These are phyloP conservation scores for Aphis gossypii DNA, from an alignment of 1,140 invertebrate genomes.

Conservation along the genomic window DNA sequence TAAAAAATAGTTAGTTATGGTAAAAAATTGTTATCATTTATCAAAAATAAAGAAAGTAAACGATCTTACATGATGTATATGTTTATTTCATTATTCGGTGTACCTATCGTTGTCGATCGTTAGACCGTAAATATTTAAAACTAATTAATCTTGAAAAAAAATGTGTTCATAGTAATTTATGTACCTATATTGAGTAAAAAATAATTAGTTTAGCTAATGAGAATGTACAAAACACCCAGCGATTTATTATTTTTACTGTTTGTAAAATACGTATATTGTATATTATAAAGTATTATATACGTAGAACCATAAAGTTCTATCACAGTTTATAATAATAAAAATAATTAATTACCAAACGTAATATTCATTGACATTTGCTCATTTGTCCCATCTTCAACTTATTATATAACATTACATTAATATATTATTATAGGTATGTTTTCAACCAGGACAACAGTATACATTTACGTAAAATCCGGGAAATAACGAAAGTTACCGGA, in stretches of 20 bases:
- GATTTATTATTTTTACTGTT: neutral
- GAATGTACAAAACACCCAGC: too few relatives aligned
- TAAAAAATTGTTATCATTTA: too few relatives aligned
- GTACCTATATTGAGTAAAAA: too few relatives aligned
- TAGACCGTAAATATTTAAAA: neutral
- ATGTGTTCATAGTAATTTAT: neutral
- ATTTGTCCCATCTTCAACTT: neutral
- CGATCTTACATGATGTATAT: neutral
- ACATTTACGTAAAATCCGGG: neutral
- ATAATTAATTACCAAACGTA: neutral
- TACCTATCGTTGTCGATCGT: too few relatives aligned
- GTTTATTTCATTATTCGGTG: too few relatives aligned
- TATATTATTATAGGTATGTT: too few relatives aligned
- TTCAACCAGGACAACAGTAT: too few relatives aligned
- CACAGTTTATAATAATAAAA: neutral
- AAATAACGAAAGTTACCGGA: neutral
- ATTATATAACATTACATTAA: neutral
- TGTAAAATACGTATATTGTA: neutral
- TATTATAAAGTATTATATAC: too few relatives aligned
- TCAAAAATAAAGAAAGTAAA: conserved; percentile 2
- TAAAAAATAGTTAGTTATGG: too few relatives aligned
- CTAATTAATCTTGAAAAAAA: neutral
- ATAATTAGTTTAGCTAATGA: too few relatives aligned
- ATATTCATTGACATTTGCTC: neutral
- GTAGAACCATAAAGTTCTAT: neutral